Percentiles rank a stretch among this genome's conserved stretches.
Evolutionary conservation across 2,888 invertebrate genomes (phyloP).

Genomic region (Vesta saturnalis): DNA sequence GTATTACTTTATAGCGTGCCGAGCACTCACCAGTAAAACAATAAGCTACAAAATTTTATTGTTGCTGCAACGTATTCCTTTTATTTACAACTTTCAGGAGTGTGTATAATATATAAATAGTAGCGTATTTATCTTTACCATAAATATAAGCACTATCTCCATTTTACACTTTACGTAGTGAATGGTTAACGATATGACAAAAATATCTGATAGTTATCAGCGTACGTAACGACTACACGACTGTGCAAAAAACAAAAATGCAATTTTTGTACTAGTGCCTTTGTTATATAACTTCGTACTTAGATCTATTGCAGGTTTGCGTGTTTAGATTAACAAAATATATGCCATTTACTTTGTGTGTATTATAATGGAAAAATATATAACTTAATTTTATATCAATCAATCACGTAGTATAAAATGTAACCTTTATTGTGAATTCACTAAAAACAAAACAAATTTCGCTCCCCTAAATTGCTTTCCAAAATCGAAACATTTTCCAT

Average conservation of each 20-base stretch:
- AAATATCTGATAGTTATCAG: slow-evolving; percentile 13
- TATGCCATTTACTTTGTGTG: slow-evolving; percentile 16
- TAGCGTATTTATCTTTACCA: not conserved
- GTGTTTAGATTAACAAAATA: slow-evolving; percentile 24
- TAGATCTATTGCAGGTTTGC: slow-evolving; percentile 16
- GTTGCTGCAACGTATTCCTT: slow-evolving; percentile 7
- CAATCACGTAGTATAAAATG: slow-evolving; percentile 48
- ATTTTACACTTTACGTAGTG: slow-evolving; percentile 3
- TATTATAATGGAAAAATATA: slow-evolving; percentile 41
- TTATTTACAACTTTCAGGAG: slow-evolving; percentile 12
- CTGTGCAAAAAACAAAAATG: not conserved
- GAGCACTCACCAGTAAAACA: slow-evolving; percentile 2
- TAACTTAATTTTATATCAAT: slow-evolving; percentile 58
- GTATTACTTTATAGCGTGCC: not conserved
- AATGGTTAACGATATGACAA: slow-evolving; percentile 14
- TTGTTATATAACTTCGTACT: slow-evolving; percentile 30
- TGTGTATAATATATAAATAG: slow-evolving; percentile 9
- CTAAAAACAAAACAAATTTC: not conserved
- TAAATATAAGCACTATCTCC: slow-evolving; percentile 18
- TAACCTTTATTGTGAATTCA: slow-evolving; percentile 6
- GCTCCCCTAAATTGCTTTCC: slow-evolving; percentile 11
- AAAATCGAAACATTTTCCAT: slow-evolving; percentile 7
- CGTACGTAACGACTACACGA: not conserved
- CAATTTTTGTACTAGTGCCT: slow-evolving; percentile 19
- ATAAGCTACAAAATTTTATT: slow-evolving; percentile 9